Evolutionary conservation across 2,888 invertebrate species (phyloP).

Genomic region (Lamellibrachia satsuma): DNA sequence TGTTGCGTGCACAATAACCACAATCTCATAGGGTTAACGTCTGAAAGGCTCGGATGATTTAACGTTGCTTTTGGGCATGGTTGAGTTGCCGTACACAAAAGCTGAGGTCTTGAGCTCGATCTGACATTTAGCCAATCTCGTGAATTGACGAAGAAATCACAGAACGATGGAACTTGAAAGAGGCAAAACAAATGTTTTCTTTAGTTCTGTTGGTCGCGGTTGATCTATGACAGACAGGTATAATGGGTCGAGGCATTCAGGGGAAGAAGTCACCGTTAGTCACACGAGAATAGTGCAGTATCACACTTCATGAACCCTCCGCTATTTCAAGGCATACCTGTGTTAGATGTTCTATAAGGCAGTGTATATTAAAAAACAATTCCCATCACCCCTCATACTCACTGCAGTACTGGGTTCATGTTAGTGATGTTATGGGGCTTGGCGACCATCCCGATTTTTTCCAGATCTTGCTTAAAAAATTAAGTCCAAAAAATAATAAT

Average conservation of each 20-base stretch:
- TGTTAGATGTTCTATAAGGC: background rate
- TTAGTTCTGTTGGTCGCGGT: background rate
- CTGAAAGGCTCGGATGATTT: background rate
- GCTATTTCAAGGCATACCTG: background rate
- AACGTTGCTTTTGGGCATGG: background rate
- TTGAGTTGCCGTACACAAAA: background rate
- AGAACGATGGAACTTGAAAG: background rate
- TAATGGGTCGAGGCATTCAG: background rate
- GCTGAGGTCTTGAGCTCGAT: background rate
- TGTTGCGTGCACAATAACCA: background rate
- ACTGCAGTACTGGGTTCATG: too few species aligned
- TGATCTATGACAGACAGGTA: background rate
- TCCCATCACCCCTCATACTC: background rate
- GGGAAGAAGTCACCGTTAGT: background rate
- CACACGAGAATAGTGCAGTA: background rate
- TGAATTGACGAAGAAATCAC: background rate
- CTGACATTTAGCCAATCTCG: background rate
- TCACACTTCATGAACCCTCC: background rate
- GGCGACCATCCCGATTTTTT: too few species aligned
- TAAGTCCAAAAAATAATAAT: too few species aligned
- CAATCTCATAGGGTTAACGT: background rate
- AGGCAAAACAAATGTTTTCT: background rate
- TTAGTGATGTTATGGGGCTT: too few species aligned
- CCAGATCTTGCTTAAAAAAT: too few species aligned
- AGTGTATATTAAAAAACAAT: background rate